Conservation (phyloP, 2,888 invertebrate species). For the Drosophila neonasuta region DNA sequence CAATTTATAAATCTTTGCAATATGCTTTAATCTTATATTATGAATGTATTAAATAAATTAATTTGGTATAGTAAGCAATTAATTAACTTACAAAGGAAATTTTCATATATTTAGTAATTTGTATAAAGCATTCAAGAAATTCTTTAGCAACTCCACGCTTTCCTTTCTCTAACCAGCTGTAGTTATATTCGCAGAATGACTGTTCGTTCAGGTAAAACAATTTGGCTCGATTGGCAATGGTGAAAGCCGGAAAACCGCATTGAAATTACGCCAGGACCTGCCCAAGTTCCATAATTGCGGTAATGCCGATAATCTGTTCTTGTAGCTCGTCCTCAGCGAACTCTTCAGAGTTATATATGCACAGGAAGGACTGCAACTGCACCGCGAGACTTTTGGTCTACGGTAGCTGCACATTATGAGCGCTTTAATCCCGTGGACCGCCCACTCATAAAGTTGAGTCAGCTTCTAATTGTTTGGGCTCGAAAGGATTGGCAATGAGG, state of each 20-base stretch:
- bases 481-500: slow-evolving; percentile 51
- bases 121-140: background rate
- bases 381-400: background rate
- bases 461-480: slow-evolving; percentile 61
- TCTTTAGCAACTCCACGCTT: background rate
- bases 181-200: background rate
- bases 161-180: background rate
- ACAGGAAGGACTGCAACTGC: background rate
- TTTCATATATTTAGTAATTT: no score
- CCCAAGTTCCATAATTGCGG: slow-evolving; percentile 77
- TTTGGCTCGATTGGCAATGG: slow-evolving; percentile 59
- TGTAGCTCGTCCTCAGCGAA: slow-evolving; percentile 17
- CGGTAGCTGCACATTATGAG: slow-evolving; percentile 51
- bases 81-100: no score
- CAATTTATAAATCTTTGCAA: no score
- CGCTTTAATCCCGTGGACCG: slow-evolving; percentile 51
- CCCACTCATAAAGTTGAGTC: slow-evolving; percentile 64
- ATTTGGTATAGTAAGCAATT: no score
- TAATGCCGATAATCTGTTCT: slow-evolving; percentile 76
- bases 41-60: no score
- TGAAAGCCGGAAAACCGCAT: slow-evolving; percentile 71
- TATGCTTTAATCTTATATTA: no score
- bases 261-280: slow-evolving; percentile 74
- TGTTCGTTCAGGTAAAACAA: slow-evolving; percentile 38
- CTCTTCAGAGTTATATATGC: background rate